phyloP scores from a whole-genome alignment of 2,113 vertebrate species.

The Muntiacus reevesi region DNA sequence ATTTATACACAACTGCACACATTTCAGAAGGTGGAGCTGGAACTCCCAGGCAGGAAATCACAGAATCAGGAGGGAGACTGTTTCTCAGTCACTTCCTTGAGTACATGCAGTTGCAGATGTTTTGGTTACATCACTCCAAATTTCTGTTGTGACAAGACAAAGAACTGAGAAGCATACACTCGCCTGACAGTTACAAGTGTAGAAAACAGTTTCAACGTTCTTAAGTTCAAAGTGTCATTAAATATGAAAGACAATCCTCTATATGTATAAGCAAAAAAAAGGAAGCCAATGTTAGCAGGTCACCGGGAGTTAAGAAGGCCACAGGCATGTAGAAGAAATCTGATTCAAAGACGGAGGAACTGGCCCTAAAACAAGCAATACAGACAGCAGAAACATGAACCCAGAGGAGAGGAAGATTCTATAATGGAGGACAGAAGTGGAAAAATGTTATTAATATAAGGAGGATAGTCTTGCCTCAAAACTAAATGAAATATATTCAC shows the following conservation, averaged over 20 bases:
- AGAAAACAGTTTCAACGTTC: not conserved
- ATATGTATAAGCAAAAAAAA: too few relatives aligned
- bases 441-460: not conserved
- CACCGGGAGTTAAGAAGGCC: not conserved
- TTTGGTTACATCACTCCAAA: not conserved
- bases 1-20: not conserved
- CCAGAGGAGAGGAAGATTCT: not conserved
- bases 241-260: not conserved
- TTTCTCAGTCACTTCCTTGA: not conserved
- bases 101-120: fast-evolving
- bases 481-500: not conserved
- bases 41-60: not conserved
- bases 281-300: not conserved
- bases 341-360: not conserved
- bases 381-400: not conserved
- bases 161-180: too few relatives aligned
- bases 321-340: fast-evolving
- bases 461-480: not conserved
- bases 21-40: not conserved
- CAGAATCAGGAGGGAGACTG: not conserved
- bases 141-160: too few relatives aligned
- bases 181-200: not conserved
- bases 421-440: not conserved
- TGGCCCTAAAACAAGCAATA: not conserved
- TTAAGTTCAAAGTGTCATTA: not conserved